Evolutionary conservation across 1,140 invertebrate species (phyloP), one percentile per base, ranked within the genome.

Genomic region (Hycleus phaleratus): DNA sequence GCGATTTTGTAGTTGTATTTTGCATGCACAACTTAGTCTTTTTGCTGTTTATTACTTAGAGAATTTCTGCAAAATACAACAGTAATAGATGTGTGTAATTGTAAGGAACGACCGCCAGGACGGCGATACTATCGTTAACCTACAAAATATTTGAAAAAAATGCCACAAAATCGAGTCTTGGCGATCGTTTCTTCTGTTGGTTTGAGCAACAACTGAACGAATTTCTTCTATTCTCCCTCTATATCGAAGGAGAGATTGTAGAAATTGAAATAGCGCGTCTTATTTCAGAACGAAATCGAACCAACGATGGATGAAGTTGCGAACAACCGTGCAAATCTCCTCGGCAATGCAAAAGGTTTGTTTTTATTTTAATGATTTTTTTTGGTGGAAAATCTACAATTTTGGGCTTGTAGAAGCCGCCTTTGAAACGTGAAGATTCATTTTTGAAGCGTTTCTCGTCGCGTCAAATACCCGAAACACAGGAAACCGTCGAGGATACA

Each of bases 391-490:
- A 18, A 18, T 18, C 18, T 18, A 18, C 18, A 18, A 18, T 18
- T 18, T 18, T 18, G 18, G 18, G 18, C 18, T 18, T 18, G 18
- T 18, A 18, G 74, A 93, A 92, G 66, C 86, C 90, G 24, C 85
- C 90, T 1, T 76, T 96, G 60, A 91, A 95, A 69, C 81, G 93
- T 47, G 93, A 96, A 77, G 93, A 97, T 71, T 96, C 93, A 0
- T 97, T 97, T 71, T 77, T 97, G 58, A 92, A 94, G 72, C 80
- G 92, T 60, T 97, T 97, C 76, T 95, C 92, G 7, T 95, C 93
- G 0, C 77, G 93, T 51, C 92, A 95, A 72, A 86, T 91, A 71
- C 87, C 90, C 40, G 88, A 93, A 74, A 83, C 87, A 47, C 89
- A 93, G 75, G 88, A 91, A 71, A 88, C 86, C 73, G 81, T 84